A percentile compares a stretch with the other conserved stretches of the same genome.
phyloP scores from a whole-genome alignment of 2,797 vertebrate species.

The Bradypus variegatus region DNA sequence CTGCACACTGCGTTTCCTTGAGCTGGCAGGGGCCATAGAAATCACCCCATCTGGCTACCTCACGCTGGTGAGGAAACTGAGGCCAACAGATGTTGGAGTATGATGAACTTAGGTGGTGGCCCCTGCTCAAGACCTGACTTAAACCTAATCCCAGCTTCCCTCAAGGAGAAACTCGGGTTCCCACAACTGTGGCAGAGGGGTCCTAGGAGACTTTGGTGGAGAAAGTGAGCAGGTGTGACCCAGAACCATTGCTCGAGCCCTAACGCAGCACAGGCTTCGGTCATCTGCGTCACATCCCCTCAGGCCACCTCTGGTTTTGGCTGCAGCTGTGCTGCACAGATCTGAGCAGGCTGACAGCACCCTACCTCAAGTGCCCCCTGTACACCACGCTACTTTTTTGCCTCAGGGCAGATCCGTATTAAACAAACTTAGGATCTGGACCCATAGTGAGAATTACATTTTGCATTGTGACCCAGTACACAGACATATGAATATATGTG shows the following conservation, averaged over 20 bases:
- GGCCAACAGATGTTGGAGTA: neutral
- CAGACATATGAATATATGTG: neutral
- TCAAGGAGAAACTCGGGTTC: neutral
- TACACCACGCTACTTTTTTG: neutral
- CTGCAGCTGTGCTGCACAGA: neutral
- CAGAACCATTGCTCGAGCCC: neutral
- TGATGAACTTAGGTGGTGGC: neutral
- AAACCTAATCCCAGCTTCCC: neutral
- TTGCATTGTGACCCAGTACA: neutral
- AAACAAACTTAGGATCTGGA: neutral
- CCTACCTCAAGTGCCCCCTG: neutral
- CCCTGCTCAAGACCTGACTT: neutral
- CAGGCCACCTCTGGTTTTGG: neutral
- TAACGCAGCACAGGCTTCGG: neutral
- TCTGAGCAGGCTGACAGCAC: neutral
- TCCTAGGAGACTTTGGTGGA: neutral
- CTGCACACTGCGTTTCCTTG: accelerated
- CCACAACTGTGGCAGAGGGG: neutral
- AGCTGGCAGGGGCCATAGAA: neutral
- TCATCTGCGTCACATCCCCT: neutral
- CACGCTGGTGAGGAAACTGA: neutral
- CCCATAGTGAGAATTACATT: neutral
- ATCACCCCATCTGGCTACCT: neutral
- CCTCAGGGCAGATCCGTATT: neutral
- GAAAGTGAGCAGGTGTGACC: neutral